Evolutionary conservation across 2,888 invertebrate genomes (phyloP), one percentile per base, ranked within the genome.

Genomic region (Netelia melanura): DNA sequence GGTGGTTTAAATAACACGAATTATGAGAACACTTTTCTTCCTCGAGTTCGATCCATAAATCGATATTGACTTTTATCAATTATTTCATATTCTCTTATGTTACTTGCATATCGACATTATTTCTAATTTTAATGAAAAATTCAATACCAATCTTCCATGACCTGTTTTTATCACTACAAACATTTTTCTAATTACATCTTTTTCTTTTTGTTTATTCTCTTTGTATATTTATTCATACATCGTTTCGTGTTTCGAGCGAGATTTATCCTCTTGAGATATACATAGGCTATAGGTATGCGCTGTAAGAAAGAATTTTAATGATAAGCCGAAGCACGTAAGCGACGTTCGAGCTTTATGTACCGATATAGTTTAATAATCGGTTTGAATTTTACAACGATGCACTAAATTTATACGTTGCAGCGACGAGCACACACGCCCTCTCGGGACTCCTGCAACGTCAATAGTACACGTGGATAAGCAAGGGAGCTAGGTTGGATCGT

Each of bases 381-480:
- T 62, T 62, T 30, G 17, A 1, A 14, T 56, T 70, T 52, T 30
- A 3, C 25, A 25, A 25, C 25, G 25, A 25, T 25, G 30, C 30
- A 30, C 30, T 30, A 30, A 30, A 30, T 30, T 17, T 17, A 30
- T 30, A 30, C 30, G 30, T 30, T 30, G 30, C 5, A 5, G 30
- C 30, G 30, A 5, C 17, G 17, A 58, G 17, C 6, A 9, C 9
- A 58, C 9, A 25, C 23, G 54, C 67, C 2, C 21, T 56, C 43
- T n/a, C 17, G 65, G 3, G 54, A 56, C 65, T 43, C 14, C 58
- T 44, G 14, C 30, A 21, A 25, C 56, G 56, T 58, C 56, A 67
- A 76, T 76, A 67, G 65, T 67, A 43, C 56, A 25, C 56, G 67
- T 48, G 74, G n/a, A 44, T 17, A 30, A 70, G 43, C 17, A 17